Evolutionary conservation across 2,797 vertebrate species (phyloP).

Genomic region (Acridotheres tristis): DNA sequence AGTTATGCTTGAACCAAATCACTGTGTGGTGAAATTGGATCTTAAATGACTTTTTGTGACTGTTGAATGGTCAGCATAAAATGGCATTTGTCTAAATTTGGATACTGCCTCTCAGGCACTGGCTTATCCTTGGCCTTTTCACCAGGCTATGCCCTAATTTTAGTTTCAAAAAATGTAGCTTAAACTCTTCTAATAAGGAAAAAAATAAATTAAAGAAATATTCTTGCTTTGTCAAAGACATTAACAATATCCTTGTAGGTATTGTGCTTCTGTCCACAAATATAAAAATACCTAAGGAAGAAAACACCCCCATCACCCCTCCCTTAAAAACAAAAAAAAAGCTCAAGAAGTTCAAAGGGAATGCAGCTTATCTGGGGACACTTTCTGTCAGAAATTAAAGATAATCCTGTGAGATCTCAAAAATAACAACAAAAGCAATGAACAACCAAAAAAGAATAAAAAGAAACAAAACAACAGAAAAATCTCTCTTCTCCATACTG

Average conservation of each 20-base stretch:
- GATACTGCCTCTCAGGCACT: neutral
- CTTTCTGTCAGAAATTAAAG: neutral
- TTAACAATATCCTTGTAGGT: constrained; percentile 48
- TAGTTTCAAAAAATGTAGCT: neutral
- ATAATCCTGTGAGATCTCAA: neutral
- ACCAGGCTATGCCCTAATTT: neutral
- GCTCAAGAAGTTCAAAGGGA: neutral
- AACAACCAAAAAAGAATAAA: neutral
- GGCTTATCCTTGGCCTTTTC: neutral
- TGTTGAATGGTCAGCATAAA: neutral
- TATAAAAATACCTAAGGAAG: neutral
- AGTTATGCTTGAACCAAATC: neutral
- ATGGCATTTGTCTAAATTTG: neutral
- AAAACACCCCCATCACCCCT: neutral
- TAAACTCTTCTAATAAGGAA: neutral
- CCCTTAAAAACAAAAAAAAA: neutral
- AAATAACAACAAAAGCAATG: neutral
- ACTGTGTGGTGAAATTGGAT: neutral
- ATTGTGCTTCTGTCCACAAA: constrained; percentile 61
- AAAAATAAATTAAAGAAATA: neutral
- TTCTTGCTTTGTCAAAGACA: neutral
- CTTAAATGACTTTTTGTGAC: neutral
- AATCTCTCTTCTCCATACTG: neutral
- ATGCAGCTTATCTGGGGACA: constrained; percentile 48
- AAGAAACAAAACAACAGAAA: neutral